Evolutionary conservation across 2,797 vertebrate species (phyloP).

Genomic region (Rhynchotus rufescens): DNA sequence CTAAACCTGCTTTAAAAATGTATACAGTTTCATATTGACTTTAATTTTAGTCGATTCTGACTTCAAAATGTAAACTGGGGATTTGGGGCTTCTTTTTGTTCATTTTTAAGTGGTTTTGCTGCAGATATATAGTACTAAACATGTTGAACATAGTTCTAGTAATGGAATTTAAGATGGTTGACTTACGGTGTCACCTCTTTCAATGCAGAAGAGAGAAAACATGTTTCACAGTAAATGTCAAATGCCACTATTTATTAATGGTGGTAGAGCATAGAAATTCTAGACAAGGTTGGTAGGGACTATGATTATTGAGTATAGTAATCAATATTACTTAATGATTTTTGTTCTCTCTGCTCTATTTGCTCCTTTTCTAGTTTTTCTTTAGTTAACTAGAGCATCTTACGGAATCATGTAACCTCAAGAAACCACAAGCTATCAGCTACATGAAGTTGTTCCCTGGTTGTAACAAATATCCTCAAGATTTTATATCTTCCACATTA

Average conservation of each 20-base stretch:
- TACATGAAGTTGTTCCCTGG: accelerated
- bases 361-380: not conserved
- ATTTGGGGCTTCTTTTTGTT: not conserved
- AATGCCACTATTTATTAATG: not conserved
- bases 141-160: not conserved
- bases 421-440: not conserved
- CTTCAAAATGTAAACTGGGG: not conserved
- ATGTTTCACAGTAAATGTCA: not conserved
- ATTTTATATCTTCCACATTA: not conserved
- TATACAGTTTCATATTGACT: not conserved
- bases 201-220: not conserved
- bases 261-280: not conserved
- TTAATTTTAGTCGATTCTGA: not conserved
- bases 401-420: not conserved
- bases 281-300: not conserved
- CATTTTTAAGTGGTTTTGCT: not conserved
- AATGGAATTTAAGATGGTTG: not conserved
- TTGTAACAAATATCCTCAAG: not conserved
- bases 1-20: not conserved
- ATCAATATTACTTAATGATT: not conserved
- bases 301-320: not conserved
- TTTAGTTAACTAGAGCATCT: not conserved
- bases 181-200: not conserved
- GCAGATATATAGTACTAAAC: not conserved
- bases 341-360: not conserved